phyloP scores from a whole-genome alignment of 2,797 vertebrate genomes.

The Ceryle rudis region DNA sequence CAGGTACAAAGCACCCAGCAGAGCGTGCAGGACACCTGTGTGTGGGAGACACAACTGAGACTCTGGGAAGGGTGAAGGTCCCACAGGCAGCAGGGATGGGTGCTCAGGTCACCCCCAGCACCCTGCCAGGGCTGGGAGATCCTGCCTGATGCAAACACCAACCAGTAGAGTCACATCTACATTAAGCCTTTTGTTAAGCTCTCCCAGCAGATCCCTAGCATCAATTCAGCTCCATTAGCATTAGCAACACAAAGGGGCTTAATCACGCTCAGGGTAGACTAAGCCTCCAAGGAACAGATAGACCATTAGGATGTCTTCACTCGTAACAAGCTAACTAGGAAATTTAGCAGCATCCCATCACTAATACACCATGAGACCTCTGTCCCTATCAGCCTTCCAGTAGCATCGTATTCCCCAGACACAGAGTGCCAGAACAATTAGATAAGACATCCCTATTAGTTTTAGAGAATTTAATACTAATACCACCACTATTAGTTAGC shows the following conservation, averaged over 20 bases:
- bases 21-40: accelerated
- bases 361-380: background rate
- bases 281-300: conserved; percentile 37
- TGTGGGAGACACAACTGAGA: accelerated
- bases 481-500: background rate
- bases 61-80: background rate
- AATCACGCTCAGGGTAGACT: background rate
- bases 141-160: background rate
- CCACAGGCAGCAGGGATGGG: background rate
- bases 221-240: background rate
- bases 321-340: background rate
- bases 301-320: background rate
- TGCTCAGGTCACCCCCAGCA: background rate
- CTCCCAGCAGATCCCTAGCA: background rate
- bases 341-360: background rate
- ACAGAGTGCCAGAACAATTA: conserved; percentile 40
- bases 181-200: background rate
- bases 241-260: conserved; percentile 30
- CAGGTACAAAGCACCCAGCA: accelerated
- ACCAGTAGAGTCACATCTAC: background rate
- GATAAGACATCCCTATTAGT: conserved; percentile 22
- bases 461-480: conserved; percentile 44
- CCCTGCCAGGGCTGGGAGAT: background rate
- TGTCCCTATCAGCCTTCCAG: background rate
- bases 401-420: background rate